Conservation (phyloP, 2,113 vertebrate genomes). For the Cyprinodon tularosa region DNA sequence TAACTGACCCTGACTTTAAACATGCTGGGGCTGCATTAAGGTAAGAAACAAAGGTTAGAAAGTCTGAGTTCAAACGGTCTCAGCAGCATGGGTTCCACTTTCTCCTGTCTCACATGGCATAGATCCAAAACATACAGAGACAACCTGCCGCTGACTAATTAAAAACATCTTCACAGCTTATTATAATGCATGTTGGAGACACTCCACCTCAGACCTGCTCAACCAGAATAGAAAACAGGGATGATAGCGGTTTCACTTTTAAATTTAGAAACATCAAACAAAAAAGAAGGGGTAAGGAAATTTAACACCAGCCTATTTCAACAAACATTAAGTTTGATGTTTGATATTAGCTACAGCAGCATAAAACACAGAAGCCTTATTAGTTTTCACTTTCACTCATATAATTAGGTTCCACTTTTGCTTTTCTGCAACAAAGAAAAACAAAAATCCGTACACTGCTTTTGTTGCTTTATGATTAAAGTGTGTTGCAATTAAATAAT, state of each 20-base stretch:
- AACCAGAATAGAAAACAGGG: neutral
- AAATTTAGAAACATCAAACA: neutral
- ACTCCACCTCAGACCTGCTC: neutral
- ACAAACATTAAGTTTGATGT: neutral
- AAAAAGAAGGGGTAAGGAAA: neutral
- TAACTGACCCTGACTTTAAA: neutral
- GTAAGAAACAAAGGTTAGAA: neutral
- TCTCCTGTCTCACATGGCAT: conserved; percentile 25
- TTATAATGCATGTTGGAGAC: no score
- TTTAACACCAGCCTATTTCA: neutral
- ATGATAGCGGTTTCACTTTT: neutral
- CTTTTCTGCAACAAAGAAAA: conserved; percentile 17
- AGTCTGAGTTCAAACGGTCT: no score
- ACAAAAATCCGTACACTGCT: conserved; percentile 1
- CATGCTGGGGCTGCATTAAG: neutral
- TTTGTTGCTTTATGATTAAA: neutral
- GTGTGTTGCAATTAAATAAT: neutral
- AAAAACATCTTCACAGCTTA: no score
- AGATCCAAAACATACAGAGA: neutral
- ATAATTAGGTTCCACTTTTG: neutral
- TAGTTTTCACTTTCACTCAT: neutral
- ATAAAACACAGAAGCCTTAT: neutral
- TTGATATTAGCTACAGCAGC: neutral
- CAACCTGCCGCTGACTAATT: no score
- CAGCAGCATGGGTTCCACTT: no score